Percentiles rank a stretch among this genome's conserved stretches.
Conservation (phyloP, 2,797 vertebrate genomes). For the Petrocephalus sullivani region DNA sequence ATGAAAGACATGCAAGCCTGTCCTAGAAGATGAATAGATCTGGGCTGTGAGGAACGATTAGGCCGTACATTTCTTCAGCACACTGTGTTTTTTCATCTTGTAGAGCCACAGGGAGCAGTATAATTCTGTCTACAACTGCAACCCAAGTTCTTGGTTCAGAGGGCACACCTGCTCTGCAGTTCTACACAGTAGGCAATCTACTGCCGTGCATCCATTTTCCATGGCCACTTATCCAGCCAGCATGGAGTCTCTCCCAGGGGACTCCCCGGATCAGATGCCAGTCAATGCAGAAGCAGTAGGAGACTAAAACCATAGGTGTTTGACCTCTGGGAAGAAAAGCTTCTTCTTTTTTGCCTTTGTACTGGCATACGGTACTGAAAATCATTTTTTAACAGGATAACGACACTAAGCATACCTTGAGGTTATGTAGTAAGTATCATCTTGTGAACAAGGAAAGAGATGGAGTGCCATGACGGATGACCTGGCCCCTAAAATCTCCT, state of each 20-base stretch:
- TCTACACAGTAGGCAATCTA: neutral
- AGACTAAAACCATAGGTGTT: neutral
- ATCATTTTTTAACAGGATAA: neutral
- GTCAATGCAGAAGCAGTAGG: neutral
- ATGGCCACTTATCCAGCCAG: neutral
- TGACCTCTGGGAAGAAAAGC: neutral
- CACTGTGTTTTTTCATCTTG: neutral
- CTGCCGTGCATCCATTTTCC: neutral
- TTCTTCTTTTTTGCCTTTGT: neutral
- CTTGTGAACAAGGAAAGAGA: neutral
- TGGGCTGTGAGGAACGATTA: neutral
- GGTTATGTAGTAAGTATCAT: neutral
- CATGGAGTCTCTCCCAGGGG: neutral
- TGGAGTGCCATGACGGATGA: neutral
- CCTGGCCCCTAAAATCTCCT: neutral
- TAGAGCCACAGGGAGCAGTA: neutral
- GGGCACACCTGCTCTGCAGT: neutral
- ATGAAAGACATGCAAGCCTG: neutral
- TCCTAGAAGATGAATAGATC: neutral
- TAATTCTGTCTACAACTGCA: neutral
- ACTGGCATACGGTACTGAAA: neutral
- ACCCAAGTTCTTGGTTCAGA: neutral
- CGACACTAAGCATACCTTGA: neutral
- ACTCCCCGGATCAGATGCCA: neutral
- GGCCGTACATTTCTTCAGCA: neutral